phyloP scores from a whole-genome alignment of 2,113 vertebrate genomes.

The Pterocles gutturalis region DNA sequence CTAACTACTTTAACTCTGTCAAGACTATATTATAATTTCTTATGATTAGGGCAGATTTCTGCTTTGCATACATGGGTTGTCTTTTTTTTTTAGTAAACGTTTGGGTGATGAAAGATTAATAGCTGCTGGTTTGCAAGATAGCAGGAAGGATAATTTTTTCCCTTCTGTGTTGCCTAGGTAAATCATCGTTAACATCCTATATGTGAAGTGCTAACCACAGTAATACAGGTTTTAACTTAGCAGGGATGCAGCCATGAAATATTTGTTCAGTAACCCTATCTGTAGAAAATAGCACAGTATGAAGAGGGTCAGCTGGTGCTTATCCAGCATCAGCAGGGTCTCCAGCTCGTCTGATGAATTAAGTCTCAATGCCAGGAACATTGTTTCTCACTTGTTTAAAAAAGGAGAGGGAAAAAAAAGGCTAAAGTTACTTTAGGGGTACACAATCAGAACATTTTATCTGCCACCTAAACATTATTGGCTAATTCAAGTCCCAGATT shows the following conservation, averaged over 20 bases:
- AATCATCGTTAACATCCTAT: constrained; percentile 49
- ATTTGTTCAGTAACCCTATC: constrained; percentile 52
- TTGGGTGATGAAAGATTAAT: constrained; percentile 20
- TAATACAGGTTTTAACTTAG: constrained; percentile 52
- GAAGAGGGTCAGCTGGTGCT: constrained; percentile 49
- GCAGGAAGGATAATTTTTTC: constrained; percentile 37
- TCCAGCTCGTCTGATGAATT: constrained; percentile 47
- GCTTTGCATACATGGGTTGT: neutral
- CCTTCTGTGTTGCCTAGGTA: constrained; percentile 53
- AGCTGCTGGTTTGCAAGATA: constrained; percentile 22
- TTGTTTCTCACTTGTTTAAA: constrained; percentile 51
- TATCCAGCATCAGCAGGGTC: constrained; percentile 52
- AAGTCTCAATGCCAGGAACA: constrained; percentile 12
- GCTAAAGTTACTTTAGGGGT: neutral
- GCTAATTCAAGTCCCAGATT: neutral
- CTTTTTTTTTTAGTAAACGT: neutral
- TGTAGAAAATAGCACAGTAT: constrained; percentile 67
- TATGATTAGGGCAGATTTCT: neutral
- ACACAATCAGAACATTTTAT: neutral
- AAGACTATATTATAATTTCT: constrained; percentile 52
- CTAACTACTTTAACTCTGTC: constrained; percentile 62
- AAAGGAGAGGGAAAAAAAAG: neutral
- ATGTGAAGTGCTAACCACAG: constrained; percentile 43
- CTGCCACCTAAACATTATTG: neutral
- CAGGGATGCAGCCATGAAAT: constrained; percentile 60